phyloP scores from a whole-genome alignment of 2,888 invertebrate genomes.

The Ennomos fuscantarius region DNA sequence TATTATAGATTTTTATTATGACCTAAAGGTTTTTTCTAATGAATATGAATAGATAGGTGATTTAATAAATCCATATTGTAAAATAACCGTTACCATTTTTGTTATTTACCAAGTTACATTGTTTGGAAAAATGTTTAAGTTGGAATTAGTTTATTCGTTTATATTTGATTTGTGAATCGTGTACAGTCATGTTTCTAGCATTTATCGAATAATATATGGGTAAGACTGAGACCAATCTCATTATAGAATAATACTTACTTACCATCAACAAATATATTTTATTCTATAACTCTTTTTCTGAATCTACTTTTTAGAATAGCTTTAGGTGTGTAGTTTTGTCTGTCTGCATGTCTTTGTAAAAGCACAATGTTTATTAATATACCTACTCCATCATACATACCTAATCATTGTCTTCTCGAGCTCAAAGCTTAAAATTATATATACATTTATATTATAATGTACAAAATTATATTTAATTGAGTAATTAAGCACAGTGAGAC shows the following conservation, averaged over 20 bases:
- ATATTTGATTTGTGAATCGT: slow-evolving; percentile 8
- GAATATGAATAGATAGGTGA: slow-evolving; percentile 63
- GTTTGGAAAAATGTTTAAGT: slow-evolving; percentile 20
- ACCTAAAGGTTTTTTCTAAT: slow-evolving; percentile 8
- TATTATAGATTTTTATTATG: slow-evolving; percentile 9
- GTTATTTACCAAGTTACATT: slow-evolving; percentile 19
- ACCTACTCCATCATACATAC: no score
- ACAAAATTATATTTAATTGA: background rate
- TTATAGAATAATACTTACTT: slow-evolving; percentile 12
- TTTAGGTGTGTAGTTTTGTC: slow-evolving; percentile 19
- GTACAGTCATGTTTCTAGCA: slow-evolving; percentile 9
- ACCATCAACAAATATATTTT: slow-evolving; percentile 6
- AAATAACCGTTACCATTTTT: slow-evolving; percentile 48
- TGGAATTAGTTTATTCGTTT: slow-evolving; percentile 27
- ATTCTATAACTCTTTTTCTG: slow-evolving; percentile 18
- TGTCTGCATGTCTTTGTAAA: slow-evolving; percentile 25
- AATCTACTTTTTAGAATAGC: slow-evolving; percentile 22
- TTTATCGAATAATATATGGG: slow-evolving; percentile 49
- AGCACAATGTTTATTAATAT: slow-evolving; percentile 9
- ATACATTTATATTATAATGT: background rate
- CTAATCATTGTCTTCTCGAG: background rate
- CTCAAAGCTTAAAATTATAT: background rate
- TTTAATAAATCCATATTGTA: slow-evolving; percentile 61
- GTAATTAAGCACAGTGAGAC: no score
- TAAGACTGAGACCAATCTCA: slow-evolving; percentile 74